Conservation (phyloP, 92 coral and sea anemone genomes). For the Meandrina meandrites region DNA sequence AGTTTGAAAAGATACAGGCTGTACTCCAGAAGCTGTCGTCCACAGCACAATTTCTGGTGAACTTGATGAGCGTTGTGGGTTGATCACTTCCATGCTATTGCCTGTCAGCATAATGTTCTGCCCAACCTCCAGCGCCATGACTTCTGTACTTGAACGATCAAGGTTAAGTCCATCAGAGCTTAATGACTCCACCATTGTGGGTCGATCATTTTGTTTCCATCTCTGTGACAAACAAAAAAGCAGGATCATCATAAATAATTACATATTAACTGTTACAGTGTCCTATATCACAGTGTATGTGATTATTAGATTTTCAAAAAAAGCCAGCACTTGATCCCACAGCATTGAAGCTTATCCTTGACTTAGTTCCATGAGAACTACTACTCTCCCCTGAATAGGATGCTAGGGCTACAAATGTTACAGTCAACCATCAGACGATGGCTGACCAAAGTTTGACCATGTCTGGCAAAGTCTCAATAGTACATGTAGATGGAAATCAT, state of each 20-base stretch:
- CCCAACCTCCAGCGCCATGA: conserved; percentile 10
- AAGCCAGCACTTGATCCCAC: no score
- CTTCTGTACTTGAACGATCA: conserved; percentile 34
- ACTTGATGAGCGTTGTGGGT: conserved; percentile 8
- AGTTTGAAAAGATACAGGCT: conserved; percentile 5
- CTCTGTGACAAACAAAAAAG: not conserved
- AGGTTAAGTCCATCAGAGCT: conserved; percentile 28
- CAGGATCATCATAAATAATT: not conserved
- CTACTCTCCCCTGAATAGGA: no score
- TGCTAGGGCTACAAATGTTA: no score
- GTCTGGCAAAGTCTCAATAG: no score
- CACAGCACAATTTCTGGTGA: conserved; percentile 50
- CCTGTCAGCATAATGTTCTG: conserved; percentile 25
- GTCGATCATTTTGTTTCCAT: conserved; percentile 41
- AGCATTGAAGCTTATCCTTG: no score
- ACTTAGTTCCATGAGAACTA: no score
- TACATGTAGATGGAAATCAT: no score
- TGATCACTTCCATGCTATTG: conserved; percentile 27
- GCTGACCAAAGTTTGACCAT: no score
- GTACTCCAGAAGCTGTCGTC: conserved; percentile 42
- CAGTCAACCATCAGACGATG: no score
- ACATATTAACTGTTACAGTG: no score
- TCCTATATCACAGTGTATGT: no score
- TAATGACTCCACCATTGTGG: conserved; percentile 46
- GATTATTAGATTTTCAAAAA: no score